These are phyloP conservation scores for Pantherophis vulpinus DNA, from an alignment of 2,797 vertebrate genomes.

Conservation along the genomic window DNA sequence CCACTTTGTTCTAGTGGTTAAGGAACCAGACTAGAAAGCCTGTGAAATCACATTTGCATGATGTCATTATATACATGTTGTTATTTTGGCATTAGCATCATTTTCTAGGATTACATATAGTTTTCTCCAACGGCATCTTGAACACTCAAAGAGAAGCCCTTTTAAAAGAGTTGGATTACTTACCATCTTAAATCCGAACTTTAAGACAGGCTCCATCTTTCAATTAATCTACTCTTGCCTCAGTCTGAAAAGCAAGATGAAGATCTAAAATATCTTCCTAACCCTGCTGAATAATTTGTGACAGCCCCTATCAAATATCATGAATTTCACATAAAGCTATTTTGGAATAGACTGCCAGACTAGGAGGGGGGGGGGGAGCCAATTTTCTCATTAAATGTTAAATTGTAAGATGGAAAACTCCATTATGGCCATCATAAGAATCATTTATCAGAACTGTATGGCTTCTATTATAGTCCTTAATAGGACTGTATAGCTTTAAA, in stretches of 20 bases:
- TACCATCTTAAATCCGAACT: background rate
- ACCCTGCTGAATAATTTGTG: background rate
- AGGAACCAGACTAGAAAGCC: background rate
- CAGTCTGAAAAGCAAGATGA: background rate
- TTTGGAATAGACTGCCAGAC: constrained; percentile 6
- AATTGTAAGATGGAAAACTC: constrained; percentile 40
- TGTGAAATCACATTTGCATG: background rate
- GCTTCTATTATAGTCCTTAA: background rate
- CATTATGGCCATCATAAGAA: constrained; percentile 16
- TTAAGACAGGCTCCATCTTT: background rate
- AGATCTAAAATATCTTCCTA: background rate
- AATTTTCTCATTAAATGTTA: constrained; percentile 22
- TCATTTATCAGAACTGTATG: background rate
- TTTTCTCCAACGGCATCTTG: background rate
- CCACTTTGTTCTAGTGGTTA: background rate
- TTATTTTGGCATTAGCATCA: background rate
- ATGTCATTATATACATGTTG: background rate
- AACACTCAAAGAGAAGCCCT: background rate
- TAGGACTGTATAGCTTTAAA: background rate
- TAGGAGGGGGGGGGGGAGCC: background rate
- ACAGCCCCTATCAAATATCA: constrained; percentile 5
- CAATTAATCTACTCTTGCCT: too few relatives aligned
- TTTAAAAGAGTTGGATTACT: background rate
- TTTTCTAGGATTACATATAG: background rate
- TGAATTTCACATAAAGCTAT: constrained; percentile 21